Evolutionary conservation across 2,888 invertebrate species (phyloP).

Genomic region (Desoria tigrina): DNA sequence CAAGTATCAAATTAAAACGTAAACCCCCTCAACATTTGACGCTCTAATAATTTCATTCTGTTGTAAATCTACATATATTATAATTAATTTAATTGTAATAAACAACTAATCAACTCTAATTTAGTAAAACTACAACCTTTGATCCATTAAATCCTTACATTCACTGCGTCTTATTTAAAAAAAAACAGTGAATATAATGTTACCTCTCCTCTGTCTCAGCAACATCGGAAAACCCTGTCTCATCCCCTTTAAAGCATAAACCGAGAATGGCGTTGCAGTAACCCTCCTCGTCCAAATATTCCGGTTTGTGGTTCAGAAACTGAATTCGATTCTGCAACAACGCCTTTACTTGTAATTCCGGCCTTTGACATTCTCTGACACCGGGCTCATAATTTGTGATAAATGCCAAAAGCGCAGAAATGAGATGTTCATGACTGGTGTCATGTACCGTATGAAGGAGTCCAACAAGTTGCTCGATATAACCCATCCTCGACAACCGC

Average conservation of each 20-base stretch:
- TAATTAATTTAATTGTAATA: no score
- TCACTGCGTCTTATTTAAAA: no score
- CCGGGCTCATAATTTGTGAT: not conserved
- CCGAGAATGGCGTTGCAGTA: slow-evolving; percentile 8
- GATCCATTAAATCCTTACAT: no score
- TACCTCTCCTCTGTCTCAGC: no score
- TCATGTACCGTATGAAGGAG: slow-evolving; percentile 9
- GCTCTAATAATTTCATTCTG: no score
- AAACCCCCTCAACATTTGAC: no score
- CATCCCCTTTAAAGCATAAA: not conserved
- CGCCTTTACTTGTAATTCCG: not conserved
- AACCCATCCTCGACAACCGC: slow-evolving; percentile 5
- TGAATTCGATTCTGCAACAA: not conserved
- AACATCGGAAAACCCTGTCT: no score
- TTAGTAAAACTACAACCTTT: no score
- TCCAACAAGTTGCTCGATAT: slow-evolving; percentile 11
- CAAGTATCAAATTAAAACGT: no score
- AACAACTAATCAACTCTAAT: no score
- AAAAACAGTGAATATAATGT: no score
- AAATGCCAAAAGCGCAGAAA: slow-evolving; percentile 3
- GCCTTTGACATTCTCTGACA: not conserved
- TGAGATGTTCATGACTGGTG: slow-evolving; percentile 10
- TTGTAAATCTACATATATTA: no score
- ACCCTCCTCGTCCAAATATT: slow-evolving; percentile 4
- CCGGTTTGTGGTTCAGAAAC: not conserved